Conservation (phyloP, 2,113 vertebrate genomes). For the Bos javanicus region DNA sequence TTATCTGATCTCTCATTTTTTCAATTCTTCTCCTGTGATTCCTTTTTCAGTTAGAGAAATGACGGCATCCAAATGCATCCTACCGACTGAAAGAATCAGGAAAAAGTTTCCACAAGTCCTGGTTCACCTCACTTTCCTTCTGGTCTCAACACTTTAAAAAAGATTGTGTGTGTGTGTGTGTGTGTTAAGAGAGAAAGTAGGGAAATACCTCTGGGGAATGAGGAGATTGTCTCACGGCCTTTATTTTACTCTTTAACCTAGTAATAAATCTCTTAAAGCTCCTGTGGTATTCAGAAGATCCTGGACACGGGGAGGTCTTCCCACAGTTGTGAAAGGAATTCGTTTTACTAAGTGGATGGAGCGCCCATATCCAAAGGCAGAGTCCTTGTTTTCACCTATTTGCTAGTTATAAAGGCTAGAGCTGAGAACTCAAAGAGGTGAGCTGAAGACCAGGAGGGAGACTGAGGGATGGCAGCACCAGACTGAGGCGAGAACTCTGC, state of each 20-base stretch:
- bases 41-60: neutral
- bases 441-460: conserved; percentile 72
- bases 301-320: neutral
- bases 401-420: conserved; percentile 64
- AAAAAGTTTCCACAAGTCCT: neutral
- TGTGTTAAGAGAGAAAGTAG: neutral
- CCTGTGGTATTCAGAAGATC: conserved; percentile 17
- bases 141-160: neutral
- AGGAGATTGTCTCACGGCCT: neutral
- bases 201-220: neutral
- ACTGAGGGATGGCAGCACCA: conserved; percentile 59
- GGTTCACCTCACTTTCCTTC: neutral
- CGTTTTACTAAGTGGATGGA: neutral
- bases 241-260: conserved; percentile 46
- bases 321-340: neutral
- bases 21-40: neutral
- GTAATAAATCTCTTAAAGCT: conserved; percentile 26
- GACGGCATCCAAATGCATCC: neutral
- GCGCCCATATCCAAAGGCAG: neutral
- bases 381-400: conserved; percentile 61
- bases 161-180: neutral
- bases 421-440: conserved; percentile 19
- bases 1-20: neutral
- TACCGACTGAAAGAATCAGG: neutral
- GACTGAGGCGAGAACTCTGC: conserved; percentile 72